Conservation (phyloP, 2,888 invertebrate species). For the Tyria jacobaeae region DNA sequence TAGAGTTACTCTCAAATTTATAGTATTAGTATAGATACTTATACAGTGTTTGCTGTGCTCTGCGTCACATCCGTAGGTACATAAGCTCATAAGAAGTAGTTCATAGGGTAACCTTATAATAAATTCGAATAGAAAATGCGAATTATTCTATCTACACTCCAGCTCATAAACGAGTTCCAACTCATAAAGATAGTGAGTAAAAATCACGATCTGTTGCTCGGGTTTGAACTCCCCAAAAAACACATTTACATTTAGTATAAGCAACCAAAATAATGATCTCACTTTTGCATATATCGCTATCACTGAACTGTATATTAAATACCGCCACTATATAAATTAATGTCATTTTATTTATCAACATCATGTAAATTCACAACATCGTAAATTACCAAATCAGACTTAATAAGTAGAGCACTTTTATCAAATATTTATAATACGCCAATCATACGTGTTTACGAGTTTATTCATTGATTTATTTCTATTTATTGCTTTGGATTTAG, state of each 20-base stretch:
- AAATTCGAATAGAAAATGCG: too few species aligned
- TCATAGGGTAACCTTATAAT: too few species aligned
- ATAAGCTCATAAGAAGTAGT: too few species aligned
- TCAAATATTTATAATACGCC: conserved; percentile 64
- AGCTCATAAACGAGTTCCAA: too few species aligned
- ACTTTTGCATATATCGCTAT: conserved; percentile 18
- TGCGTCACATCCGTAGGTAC: too few species aligned
- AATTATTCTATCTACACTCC: too few species aligned
- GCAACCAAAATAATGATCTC: neutral
- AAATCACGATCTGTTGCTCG: neutral
- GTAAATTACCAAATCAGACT: conserved; percentile 57
- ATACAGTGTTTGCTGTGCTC: too few species aligned
- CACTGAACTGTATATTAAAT: conserved; percentile 28
- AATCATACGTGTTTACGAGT: conserved; percentile 63
- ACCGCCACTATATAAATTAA: conserved; percentile 22
- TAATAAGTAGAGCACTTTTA: conserved; percentile 58
- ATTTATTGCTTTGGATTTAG: conserved; percentile 49
- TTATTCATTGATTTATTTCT: conserved; percentile 63
- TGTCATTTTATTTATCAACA: conserved; percentile 37
- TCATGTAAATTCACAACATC: conserved; percentile 49
- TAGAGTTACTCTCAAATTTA: too few species aligned
- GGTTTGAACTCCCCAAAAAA: neutral
- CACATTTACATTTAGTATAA: neutral
- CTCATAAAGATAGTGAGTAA: too few species aligned
- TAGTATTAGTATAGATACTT: too few species aligned